Conservation (phyloP, 2,888 invertebrate species). For the Rhamphomyia laevipes region DNA sequence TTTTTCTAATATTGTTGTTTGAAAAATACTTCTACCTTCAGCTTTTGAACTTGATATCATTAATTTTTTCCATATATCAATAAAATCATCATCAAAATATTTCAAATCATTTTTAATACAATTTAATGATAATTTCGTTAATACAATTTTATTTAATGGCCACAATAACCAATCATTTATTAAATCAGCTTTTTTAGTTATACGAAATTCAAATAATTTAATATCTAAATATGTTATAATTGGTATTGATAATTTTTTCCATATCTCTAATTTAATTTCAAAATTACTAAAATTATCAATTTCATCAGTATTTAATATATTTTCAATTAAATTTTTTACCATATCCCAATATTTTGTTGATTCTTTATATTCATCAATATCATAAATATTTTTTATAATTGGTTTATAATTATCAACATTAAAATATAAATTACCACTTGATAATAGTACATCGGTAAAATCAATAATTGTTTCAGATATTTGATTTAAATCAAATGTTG, state of each 20-base stretch:
- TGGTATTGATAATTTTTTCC: conserved; percentile 24
- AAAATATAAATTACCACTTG: neutral
- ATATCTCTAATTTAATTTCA: conserved; percentile 23
- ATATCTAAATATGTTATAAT: conserved; percentile 21
- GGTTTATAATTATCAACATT: neutral
- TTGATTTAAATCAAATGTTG: neutral
- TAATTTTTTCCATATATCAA: conserved; percentile 25
- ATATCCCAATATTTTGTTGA: conserved; percentile 14
- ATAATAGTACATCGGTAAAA: conserved; percentile 5
- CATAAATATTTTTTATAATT: conserved; percentile 3
- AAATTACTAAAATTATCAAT: conserved; percentile 25
- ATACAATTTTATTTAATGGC: conserved; percentile 25
- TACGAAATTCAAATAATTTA: conserved; percentile 21
- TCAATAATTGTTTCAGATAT: neutral
- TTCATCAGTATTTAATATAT: conserved; percentile 21
- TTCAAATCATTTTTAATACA: neutral
- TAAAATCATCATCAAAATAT: conserved; percentile 20
- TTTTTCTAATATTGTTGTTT: conserved; percentile 9
- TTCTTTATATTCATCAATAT: neutral
- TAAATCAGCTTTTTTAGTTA: conserved; percentile 19
- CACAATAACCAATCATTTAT: conserved; percentile 30
- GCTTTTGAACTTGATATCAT: conserved; percentile 22
- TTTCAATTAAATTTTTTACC: conserved; percentile 18
- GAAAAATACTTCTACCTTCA: conserved; percentile 20
- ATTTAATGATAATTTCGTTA: conserved; percentile 20